Conservation (phyloP, 2,888 invertebrate genomes). For the Blastobasis adustella region DNA sequence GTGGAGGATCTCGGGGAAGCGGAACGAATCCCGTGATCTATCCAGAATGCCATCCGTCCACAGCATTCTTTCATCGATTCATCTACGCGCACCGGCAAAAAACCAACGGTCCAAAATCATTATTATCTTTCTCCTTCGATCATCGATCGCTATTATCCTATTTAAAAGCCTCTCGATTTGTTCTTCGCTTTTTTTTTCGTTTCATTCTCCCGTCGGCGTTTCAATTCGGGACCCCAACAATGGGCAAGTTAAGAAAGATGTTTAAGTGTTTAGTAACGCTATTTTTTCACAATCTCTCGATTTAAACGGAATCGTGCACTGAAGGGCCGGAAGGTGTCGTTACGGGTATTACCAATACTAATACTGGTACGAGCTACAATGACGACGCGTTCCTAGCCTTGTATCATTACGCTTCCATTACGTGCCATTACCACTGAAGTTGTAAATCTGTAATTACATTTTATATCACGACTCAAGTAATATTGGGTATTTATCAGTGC, state of each 20-base stretch:
- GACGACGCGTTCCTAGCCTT: not conserved
- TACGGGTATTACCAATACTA: slow-evolving; percentile 63
- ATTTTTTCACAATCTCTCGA: slow-evolving; percentile 71
- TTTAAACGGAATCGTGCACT: slow-evolving; percentile 66
- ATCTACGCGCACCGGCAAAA: slow-evolving; percentile 51
- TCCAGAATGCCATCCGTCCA: slow-evolving; percentile 54
- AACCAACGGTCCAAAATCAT: slow-evolving; percentile 62
- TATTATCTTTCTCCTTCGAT: slow-evolving; percentile 71
- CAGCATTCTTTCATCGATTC: slow-evolving; percentile 49
- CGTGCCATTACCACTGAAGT: not conserved
- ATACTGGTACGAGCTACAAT: slow-evolving; percentile 44
- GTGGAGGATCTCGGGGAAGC: slow-evolving; percentile 69
- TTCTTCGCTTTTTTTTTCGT: slow-evolving; percentile 57
- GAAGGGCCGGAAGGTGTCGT: slow-evolving; percentile 72
- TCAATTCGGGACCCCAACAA: slow-evolving; percentile 65
- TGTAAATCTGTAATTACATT: slow-evolving; percentile 21
- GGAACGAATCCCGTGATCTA: slow-evolving; percentile 62
- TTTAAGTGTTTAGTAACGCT: slow-evolving; percentile 73
- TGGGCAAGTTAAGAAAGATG: slow-evolving; percentile 70
- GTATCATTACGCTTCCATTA: slow-evolving; percentile 1
- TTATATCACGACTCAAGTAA: slow-evolving; percentile 25
- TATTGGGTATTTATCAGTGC: not conserved
- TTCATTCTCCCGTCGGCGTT: slow-evolving; percentile 62
- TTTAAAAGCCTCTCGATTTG: slow-evolving; percentile 73
- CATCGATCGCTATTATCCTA: slow-evolving; percentile 73